phyloP scores from a whole-genome alignment of 2,888 invertebrate genomes.

The Zootermopsis nevadensis region DNA sequence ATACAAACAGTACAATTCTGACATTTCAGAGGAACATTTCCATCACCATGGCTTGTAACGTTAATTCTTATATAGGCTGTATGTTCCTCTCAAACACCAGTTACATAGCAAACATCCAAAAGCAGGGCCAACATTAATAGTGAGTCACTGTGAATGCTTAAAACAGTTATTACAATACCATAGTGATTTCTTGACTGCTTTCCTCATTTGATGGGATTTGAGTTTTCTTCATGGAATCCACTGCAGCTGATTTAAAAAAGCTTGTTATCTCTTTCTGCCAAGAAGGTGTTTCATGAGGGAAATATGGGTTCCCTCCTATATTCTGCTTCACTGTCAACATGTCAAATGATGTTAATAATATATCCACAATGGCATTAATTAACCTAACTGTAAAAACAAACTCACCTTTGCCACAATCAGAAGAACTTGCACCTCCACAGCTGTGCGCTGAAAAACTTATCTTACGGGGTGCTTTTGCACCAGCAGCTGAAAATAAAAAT shows the following conservation, averaged over 20 bases:
- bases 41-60: too few relatives aligned
- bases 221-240: not conserved
- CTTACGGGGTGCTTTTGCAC: not conserved
- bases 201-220: not conserved
- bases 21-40: too few relatives aligned
- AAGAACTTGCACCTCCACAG: not conserved
- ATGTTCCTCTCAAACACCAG: too few relatives aligned
- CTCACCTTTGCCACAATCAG: not conserved
- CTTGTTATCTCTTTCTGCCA: conserved; percentile 36
- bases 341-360: not conserved
- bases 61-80: too few relatives aligned
- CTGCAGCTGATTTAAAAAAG: not conserved
- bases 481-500: not conserved
- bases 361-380: not conserved
- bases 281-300: conserved; percentile 16
- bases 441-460: not conserved
- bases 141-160: too few relatives aligned
- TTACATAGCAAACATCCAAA: too few relatives aligned
- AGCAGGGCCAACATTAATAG: too few relatives aligned
- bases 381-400: not conserved
- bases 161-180: too few relatives aligned
- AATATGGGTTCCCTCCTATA: conserved; percentile 25
- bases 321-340: not conserved
- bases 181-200: not conserved
- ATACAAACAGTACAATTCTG: too few relatives aligned